A percentile compares a stretch with the other conserved stretches of the same genome.
Conservation (phyloP, 1,140 invertebrate genomes). For the Samia ricini region DNA sequence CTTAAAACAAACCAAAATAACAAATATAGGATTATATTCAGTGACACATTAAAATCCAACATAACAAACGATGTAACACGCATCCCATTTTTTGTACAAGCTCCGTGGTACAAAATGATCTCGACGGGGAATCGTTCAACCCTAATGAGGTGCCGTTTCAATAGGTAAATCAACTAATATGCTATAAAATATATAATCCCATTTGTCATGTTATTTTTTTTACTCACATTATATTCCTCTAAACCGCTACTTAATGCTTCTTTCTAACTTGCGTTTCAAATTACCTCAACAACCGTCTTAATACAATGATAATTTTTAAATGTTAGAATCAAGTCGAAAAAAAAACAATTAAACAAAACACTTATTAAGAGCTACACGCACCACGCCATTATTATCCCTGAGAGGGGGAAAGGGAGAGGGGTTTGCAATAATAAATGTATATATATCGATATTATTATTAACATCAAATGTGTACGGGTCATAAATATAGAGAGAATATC, state of each 20-base stretch:
- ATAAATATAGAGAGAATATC: too few species aligned
- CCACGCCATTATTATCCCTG: not conserved
- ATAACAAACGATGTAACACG: slow-evolving; percentile 56
- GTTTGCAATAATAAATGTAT: not conserved
- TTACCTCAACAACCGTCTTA: slow-evolving; percentile 69
- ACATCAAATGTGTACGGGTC: not conserved
- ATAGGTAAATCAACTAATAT: slow-evolving; percentile 48
- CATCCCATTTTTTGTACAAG: slow-evolving; percentile 51
- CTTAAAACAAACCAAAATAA: slow-evolving; percentile 69
- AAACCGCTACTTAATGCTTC: slow-evolving; percentile 52
- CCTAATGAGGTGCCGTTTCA: slow-evolving; percentile 34
- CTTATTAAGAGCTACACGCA: slow-evolving; percentile 15
- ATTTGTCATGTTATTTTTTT: slow-evolving; percentile 56
- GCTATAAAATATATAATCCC: slow-evolving; percentile 73
- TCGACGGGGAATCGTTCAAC: slow-evolving; percentile 28
- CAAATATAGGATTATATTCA: slow-evolving; percentile 77
- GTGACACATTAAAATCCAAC: slow-evolving; percentile 73
- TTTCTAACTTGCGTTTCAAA: slow-evolving; percentile 49
- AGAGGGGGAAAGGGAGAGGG: too few species aligned
- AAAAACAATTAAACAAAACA: too few species aligned
- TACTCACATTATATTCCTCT: slow-evolving; percentile 48
- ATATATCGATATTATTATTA: not conserved
- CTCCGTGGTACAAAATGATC: slow-evolving; percentile 41
- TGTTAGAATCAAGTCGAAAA: slow-evolving; percentile 16
- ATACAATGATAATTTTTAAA: slow-evolving; percentile 48